Percentiles rank a stretch among this genome's conserved stretches.
These are phyloP conservation scores for Uloborus diversus DNA, from an alignment of 1,140 invertebrate genomes.

Conservation along the genomic window DNA sequence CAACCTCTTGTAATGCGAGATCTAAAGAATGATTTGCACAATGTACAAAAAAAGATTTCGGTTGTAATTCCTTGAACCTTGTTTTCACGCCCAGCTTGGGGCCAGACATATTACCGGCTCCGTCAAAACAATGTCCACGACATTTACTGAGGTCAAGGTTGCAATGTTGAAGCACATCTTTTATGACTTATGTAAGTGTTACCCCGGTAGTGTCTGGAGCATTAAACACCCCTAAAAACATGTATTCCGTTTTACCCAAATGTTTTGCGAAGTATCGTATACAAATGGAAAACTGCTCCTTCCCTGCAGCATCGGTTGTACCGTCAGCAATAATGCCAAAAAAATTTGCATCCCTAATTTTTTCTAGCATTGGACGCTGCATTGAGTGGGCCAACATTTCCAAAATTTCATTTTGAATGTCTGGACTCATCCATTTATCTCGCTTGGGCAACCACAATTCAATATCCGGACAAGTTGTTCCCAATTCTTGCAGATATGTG, in stretches of 20 bases:
- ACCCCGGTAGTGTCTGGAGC: not conserved
- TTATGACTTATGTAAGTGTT: not conserved
- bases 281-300: not conserved
- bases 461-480: not conserved
- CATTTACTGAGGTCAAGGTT: not conserved
- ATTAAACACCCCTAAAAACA: not conserved
- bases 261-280: not conserved
- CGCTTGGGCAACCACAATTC: not conserved
- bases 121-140: not conserved
- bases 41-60: not conserved
- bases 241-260: no score
- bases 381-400: not conserved
- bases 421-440: not conserved
- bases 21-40: not conserved
- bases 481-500: not conserved
- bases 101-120: not conserved
- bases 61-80: not conserved
- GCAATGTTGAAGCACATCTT: not conserved
- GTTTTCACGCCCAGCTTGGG: not conserved
- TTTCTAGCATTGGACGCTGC: not conserved
- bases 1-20: not conserved
- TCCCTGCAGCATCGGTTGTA: not conserved
- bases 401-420: not conserved
- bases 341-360: not conserved
- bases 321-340: not conserved